Evolutionary conservation across 2,797 vertebrate genomes (phyloP).

Genomic region (Lindbergichthys nudifrons): DNA sequence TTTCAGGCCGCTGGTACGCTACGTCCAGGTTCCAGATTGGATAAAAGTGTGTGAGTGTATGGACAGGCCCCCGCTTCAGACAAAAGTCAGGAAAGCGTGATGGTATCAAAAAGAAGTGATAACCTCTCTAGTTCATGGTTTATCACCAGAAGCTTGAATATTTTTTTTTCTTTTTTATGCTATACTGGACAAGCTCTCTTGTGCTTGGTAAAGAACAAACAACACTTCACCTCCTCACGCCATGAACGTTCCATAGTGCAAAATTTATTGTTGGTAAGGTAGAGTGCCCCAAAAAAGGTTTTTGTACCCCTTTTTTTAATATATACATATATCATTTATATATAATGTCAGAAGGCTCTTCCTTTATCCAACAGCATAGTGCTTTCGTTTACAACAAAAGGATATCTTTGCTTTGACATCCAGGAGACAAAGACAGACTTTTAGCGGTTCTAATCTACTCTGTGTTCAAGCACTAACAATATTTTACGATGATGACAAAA

Average conservation of each 20-base stretch:
- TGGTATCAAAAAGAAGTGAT: conserved; percentile 79
- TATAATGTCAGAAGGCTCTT: conserved; percentile 89
- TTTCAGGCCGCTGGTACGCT: conserved; percentile 78
- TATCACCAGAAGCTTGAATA: conserved; percentile 83
- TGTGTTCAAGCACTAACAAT: conserved; percentile 85
- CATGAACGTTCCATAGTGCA: conserved; percentile 90
- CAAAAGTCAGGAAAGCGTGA: conserved; percentile 82
- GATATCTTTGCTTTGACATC: conserved; percentile 87
- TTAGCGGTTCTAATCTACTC: conserved; percentile 80
- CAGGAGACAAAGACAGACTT: conserved; percentile 86
- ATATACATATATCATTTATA: conserved; percentile 89
- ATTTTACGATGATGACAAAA: conserved; percentile 63
- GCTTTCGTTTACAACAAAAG: conserved; percentile 90
- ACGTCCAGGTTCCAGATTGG: conserved; percentile 74
- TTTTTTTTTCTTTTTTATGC: conserved; percentile 73
- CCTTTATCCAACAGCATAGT: conserved; percentile 91
- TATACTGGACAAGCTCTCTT: conserved; percentile 87
- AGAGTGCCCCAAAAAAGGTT: conserved; percentile 87
- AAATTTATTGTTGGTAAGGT: conserved; percentile 92
- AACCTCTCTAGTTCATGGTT: conserved; percentile 79
- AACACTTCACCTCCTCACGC: conserved; percentile 84
- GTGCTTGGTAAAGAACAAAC: conserved; percentile 85
- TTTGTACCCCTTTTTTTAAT: conserved; percentile 84
- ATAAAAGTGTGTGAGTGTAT: conserved; percentile 71
- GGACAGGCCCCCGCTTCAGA: conserved; percentile 86